phyloP scores from a whole-genome alignment of 2,797 vertebrate genomes.

The Rhodeus uyekii region DNA sequence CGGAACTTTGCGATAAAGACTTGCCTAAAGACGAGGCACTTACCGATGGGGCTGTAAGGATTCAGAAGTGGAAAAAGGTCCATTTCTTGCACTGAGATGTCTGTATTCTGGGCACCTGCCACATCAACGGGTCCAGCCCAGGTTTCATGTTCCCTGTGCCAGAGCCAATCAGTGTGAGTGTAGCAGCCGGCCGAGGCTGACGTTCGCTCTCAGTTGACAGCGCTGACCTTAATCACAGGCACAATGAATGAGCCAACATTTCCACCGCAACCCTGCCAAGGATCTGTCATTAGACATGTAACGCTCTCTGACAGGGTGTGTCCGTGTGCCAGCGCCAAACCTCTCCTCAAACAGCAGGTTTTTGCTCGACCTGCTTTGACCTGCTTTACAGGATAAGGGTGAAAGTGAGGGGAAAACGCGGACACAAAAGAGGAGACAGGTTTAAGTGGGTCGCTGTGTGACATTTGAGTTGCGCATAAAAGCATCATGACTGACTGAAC shows the following conservation, averaged over 20 bases:
- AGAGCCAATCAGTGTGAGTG: conserved; percentile 42
- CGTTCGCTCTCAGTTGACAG: conserved; percentile 40
- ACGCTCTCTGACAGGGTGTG: conserved; percentile 48
- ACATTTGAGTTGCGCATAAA: conserved; percentile 26
- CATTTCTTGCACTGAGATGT: not conserved
- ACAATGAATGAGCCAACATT: conserved; percentile 42
- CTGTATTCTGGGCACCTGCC: conserved; percentile 2
- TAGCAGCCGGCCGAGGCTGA: conserved; percentile 21
- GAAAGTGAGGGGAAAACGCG: conserved; percentile 31
- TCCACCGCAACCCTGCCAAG: conserved; percentile 41
- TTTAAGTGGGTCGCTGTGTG: conserved; percentile 38
- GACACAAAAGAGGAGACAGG: conserved; percentile 19
- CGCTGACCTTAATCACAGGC: conserved; percentile 56
- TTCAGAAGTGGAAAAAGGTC: not conserved
- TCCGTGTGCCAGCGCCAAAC: conserved; percentile 23
- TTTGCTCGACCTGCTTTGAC: conserved; percentile 47
- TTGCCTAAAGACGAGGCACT: no score
- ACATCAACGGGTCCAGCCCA: conserved; percentile 17
- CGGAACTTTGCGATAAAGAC: no score
- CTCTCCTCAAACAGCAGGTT: conserved; percentile 37
- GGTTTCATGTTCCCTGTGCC: conserved; percentile 33
- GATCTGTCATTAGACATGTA: conserved; percentile 13
- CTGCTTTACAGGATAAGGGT: conserved; percentile 34
- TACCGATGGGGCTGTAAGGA: no score
- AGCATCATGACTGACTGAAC: conserved; percentile 27